Evolutionary conservation across 2,888 invertebrate species (phyloP).

Genomic region (Zygogramma bicolorata): DNA sequence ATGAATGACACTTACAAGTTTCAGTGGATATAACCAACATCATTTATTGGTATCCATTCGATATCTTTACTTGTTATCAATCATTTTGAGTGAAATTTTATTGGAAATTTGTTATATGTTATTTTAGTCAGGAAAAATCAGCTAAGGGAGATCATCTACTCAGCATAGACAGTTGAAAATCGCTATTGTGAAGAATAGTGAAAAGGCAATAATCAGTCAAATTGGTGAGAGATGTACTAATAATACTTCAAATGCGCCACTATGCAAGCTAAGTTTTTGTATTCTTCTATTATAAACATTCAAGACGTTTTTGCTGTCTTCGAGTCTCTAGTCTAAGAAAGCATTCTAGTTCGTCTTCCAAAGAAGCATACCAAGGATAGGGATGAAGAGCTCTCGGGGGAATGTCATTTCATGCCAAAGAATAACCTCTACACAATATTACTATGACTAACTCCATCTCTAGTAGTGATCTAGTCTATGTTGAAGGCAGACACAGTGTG

Average conservation of each 20-base stretch:
- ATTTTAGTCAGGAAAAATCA: neutral
- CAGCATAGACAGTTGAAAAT: neutral
- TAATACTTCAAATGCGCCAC: neutral
- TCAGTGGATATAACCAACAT: too few relatives aligned
- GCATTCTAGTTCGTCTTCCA: constrained; percentile 34
- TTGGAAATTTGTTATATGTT: neutral
- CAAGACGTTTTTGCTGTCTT: neutral
- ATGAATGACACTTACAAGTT: neutral
- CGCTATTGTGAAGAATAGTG: neutral
- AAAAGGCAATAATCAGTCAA: neutral
- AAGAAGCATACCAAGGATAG: constrained; percentile 54
- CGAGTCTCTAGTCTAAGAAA: constrained; percentile 13
- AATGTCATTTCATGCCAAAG: constrained; percentile 33
- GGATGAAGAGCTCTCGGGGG: constrained; percentile 27
- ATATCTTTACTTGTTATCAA: neutral
- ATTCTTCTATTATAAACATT: too few relatives aligned
- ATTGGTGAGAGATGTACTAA: neutral
- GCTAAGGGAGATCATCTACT: neutral
- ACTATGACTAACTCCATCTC: constrained; percentile 42
- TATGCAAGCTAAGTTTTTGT: neutral
- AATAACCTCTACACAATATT: constrained; percentile 54
- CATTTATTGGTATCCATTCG: neutral
- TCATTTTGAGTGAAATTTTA: neutral
- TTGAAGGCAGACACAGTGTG: constrained; percentile 50
- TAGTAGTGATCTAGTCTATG: constrained; percentile 45